Base-by-base conservation (phyloP, 2,797 vertebrate species). In the Poecilia wingei region DNA sequence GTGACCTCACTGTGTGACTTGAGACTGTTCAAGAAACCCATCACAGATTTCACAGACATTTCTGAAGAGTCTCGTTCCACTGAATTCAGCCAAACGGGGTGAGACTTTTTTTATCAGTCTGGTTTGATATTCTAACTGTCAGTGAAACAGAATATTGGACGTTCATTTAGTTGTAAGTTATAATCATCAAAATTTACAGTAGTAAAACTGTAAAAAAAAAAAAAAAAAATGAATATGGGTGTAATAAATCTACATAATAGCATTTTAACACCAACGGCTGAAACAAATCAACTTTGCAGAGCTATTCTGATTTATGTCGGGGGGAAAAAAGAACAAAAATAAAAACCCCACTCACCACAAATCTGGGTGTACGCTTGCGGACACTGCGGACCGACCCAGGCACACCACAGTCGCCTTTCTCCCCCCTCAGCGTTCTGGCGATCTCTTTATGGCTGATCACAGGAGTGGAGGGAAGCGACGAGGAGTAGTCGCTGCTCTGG, bases 401-500 rank as follows among this genome's bases (percentile, higher is more conserved):
- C 0, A 96, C 97, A 61, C 95, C 96, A 45, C 95, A 90, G 36
- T 96, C 96, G 1, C 94, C 90, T 0, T 94, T 94, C 55, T 96
- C 95, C 68, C 96, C 96, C 77, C 95, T 96, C 0, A 82, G 73
- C 12, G 90, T 87, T 74, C 91, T 92, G 72, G 96, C 93, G 55
- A 98, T 96, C 82, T 98, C 97, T 86, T 97, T 97, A 82, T 98
- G 98, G 84, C 95, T 96, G 72, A 98, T 97, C 41, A 98, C 98
- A 59, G 97, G 98, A 0, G 98, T 98, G 83, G 98, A 98, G 0
- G 98, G 98, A 79, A 98, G 94, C 0, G 98, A 98, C 41, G 98
- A 98, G 0, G 97, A 98, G 93, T 97, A 98, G 91, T 98, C 97
- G 3, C 97, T 98, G 86, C 96, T 96, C 92, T 98, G 97, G 81